These are phyloP conservation scores for Drosophila truncata DNA, from an alignment of 1,140 invertebrate genomes.

Conservation along the genomic window DNA sequence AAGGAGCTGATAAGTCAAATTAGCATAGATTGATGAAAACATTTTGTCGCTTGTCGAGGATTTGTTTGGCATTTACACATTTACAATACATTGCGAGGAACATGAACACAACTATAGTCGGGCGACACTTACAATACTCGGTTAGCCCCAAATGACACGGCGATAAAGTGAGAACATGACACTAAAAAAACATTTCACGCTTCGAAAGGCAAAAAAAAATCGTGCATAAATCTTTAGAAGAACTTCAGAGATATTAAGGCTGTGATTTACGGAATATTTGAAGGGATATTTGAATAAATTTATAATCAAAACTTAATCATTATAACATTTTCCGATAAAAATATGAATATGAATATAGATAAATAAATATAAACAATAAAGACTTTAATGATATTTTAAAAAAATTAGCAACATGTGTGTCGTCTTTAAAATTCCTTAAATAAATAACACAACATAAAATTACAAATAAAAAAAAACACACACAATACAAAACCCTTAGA, in stretches of 20 bases:
- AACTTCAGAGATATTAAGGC: not conserved
- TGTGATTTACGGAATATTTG: not conserved
- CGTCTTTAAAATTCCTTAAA: not conserved
- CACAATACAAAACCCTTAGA: too few relatives aligned
- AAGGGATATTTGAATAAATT: not conserved
- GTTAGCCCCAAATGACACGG: constrained; percentile 23
- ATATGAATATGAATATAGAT: not conserved
- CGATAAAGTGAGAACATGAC: not conserved
- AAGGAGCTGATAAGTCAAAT: constrained; percentile 69
- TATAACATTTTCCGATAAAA: too few relatives aligned
- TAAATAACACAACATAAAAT: not conserved
- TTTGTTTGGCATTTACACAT: constrained; percentile 50
- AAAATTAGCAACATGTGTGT: too few relatives aligned
- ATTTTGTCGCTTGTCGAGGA: constrained; percentile 44
- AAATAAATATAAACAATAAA: not conserved
- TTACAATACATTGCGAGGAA: constrained; percentile 57
- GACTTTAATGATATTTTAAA: not conserved
- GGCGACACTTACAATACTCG: constrained; percentile 45
- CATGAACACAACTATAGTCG: constrained; percentile 36
- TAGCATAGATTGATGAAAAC: constrained; percentile 63
- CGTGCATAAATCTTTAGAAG: not conserved
- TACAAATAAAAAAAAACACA: not conserved
- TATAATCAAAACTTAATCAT: not conserved
- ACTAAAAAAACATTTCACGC: not conserved
- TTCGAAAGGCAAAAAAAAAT: not conserved